These are phyloP conservation scores for Parnassius glacialis DNA, from an alignment of 2,888 invertebrate species.

Conservation along the genomic window DNA sequence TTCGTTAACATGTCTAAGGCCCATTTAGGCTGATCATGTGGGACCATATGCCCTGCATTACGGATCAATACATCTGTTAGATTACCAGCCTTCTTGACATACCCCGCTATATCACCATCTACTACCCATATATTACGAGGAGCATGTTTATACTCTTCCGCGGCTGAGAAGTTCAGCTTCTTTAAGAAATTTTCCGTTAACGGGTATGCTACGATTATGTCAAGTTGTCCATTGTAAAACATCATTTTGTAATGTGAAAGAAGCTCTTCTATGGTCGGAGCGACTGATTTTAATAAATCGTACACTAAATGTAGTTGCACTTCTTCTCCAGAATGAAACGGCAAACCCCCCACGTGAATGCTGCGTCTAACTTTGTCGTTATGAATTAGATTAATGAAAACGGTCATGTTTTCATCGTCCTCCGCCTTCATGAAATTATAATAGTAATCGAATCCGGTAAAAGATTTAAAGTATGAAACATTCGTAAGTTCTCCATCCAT, in stretches of 20 bases:
- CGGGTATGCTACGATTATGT: constrained; percentile 83
- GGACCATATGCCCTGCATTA: constrained; percentile 89
- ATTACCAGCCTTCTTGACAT: constrained; percentile 85
- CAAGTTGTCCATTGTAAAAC: constrained; percentile 85
- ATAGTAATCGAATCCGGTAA: constrained; percentile 87
- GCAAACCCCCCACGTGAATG: constrained; percentile 83
- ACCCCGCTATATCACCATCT: constrained; percentile 85
- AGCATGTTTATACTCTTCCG: constrained; percentile 83
- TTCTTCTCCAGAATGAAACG: constrained; percentile 66
- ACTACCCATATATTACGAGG: constrained; percentile 84
- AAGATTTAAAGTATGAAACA: constrained; percentile 79
- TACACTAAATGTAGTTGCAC: constrained; percentile 76
- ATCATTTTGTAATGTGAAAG: constrained; percentile 77
- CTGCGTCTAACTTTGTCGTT: constrained; percentile 67
- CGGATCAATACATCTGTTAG: constrained; percentile 86
- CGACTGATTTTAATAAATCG: constrained; percentile 82
- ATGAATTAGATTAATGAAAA: constrained; percentile 53
- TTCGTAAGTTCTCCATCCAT: constrained; percentile 69
- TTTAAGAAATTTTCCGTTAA: constrained; percentile 84
- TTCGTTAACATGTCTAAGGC: constrained; percentile 78
- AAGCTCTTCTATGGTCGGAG: constrained; percentile 62
- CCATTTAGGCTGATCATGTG: constrained; percentile 81
- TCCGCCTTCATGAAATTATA: constrained; percentile 84
- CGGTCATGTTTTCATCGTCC: constrained; percentile 64
- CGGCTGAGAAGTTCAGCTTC: constrained; percentile 83